Conservation (phyloP, 2,113 vertebrate species). For the Butorides virescens region DNA sequence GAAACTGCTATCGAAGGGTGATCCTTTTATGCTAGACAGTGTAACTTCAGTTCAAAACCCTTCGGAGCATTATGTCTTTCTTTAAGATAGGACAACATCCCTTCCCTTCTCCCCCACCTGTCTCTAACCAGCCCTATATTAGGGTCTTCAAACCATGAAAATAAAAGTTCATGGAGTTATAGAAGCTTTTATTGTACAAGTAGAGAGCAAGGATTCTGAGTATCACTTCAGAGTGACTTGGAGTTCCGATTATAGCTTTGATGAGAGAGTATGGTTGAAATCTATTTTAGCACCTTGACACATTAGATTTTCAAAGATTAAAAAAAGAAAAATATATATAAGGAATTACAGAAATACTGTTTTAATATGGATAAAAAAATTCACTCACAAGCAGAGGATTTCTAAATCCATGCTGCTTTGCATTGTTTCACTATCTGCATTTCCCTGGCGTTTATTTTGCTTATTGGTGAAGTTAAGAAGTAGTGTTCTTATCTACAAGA, state of each 20-base stretch:
- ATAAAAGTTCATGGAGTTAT: not conserved
- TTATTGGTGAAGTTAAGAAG: not conserved
- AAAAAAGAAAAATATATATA: not conserved
- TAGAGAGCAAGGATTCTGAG: not conserved
- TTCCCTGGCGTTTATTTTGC: not conserved
- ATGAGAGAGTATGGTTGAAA: not conserved
- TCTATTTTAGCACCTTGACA: not conserved
- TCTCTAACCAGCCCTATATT: not conserved
- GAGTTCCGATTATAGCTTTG: not conserved
- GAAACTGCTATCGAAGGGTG: not conserved
- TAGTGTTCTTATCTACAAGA: not conserved
- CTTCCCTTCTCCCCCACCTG: accelerated
- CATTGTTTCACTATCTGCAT: not conserved
- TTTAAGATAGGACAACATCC: not conserved
- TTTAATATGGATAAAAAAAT: not conserved
- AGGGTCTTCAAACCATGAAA: not conserved
- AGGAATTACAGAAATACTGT: not conserved
- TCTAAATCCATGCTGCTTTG: not conserved
- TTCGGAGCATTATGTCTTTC: not conserved
- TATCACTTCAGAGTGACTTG: not conserved
- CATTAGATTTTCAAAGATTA: not conserved
- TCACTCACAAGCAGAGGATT: not conserved
- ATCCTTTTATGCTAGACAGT: not conserved
- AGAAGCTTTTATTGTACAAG: not conserved
- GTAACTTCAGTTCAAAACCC: not conserved